These are phyloP conservation scores for Porphyrio hochstetteri DNA, from an alignment of 2,113 vertebrate genomes.

Conservation along the genomic window DNA sequence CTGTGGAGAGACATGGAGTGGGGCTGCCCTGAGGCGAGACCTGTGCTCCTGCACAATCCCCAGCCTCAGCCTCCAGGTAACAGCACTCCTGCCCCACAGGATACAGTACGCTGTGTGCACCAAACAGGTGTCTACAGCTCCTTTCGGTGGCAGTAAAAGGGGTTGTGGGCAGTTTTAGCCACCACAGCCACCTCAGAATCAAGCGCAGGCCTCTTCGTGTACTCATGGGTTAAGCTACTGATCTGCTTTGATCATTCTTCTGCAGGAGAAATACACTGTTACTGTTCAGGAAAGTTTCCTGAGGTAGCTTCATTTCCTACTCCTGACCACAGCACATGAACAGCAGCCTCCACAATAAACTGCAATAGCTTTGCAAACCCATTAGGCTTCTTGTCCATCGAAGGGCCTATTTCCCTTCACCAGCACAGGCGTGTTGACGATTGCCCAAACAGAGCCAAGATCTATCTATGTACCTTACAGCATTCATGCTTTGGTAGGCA, in stretches of 20 bases:
- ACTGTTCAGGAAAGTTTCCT: not conserved
- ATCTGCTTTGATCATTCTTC: not conserved
- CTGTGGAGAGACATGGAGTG: not conserved
- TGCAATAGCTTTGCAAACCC: not conserved
- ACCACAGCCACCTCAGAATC: not conserved
- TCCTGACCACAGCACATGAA: not conserved
- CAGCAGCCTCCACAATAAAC: not conserved
- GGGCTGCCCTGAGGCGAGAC: not conserved
- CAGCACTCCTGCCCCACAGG: fast-evolving
- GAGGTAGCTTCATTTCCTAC: not conserved
- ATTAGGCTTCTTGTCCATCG: not conserved
- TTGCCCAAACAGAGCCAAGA: not conserved
- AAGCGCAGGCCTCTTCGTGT: not conserved
- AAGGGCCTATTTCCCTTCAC: not conserved
- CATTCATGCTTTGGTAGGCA: not conserved
- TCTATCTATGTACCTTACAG: not conserved
- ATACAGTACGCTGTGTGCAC: fast-evolving
- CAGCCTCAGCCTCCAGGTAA: not conserved
- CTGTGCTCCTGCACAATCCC: not conserved
- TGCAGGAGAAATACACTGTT: not conserved
- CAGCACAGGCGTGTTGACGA: not conserved
- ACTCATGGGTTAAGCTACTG: not conserved
- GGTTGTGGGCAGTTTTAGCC: not conserved
- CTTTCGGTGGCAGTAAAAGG: not conserved
- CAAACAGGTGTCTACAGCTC: not conserved